These are phyloP conservation scores for Oscheius sp. DNA, from an alignment of 1,140 invertebrate genomes.

Conservation along the genomic window DNA sequence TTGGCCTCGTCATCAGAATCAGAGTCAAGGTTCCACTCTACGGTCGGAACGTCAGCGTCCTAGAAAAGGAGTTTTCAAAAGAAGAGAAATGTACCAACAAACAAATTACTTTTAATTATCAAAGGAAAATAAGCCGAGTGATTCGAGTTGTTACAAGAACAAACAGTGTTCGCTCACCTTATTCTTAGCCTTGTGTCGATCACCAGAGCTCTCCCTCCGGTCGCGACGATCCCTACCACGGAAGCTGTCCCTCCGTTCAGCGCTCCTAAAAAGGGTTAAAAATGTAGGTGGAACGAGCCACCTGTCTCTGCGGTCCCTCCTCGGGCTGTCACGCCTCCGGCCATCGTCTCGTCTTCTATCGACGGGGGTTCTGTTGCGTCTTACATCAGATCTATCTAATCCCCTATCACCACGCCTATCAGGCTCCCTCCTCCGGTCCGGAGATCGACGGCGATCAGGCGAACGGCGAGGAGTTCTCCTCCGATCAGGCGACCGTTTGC, in stretches of 20 bases:
- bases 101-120: not conserved
- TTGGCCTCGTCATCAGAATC: slow-evolving; percentile 40
- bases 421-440: not conserved
- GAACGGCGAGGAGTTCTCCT: not conserved
- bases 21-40: slow-evolving; percentile 22
- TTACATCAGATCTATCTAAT: not conserved
- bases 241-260: not conserved
- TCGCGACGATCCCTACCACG: slow-evolving; percentile 19
- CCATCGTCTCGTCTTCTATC: not conserved
- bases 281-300: not conserved
- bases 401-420: not conserved
- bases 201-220: not conserved
- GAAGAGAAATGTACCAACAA: not conserved
- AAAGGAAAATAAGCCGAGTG: not conserved
- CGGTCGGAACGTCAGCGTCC: not conserved
- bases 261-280: not conserved
- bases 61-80: not conserved
- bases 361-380: not conserved
- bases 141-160: not conserved
- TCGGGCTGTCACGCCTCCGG: not conserved
- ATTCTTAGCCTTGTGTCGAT: not conserved
- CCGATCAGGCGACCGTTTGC: not conserved
- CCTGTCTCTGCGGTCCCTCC: not conserved
- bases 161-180: slow-evolving; percentile 6
- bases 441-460: not conserved